Conservation (phyloP, 2,113 vertebrate species). For the Speoplatyrhinus poulsoni region DNA sequence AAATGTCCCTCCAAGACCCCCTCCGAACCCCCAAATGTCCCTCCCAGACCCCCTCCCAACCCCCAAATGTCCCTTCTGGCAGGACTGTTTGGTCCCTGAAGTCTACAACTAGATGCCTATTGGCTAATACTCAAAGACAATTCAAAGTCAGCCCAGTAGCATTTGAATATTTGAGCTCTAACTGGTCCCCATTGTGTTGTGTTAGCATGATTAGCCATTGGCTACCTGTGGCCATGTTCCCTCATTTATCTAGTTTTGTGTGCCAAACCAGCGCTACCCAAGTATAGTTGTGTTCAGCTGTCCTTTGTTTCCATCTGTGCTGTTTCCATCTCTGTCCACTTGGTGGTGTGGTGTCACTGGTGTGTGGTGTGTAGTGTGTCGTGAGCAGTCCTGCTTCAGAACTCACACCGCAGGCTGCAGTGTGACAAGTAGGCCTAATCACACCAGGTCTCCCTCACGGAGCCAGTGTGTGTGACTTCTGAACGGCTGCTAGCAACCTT, state of each 20-base stretch:
- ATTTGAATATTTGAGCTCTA: too few species aligned
- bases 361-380: slow-evolving; percentile 30
- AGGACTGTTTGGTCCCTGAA: slow-evolving; percentile 62
- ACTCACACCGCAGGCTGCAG: slow-evolving; percentile 29
- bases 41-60: slow-evolving; percentile 45
- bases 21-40: neutral
- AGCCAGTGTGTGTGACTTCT: slow-evolving; percentile 36
- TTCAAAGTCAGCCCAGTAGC: neutral
- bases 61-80: slow-evolving; percentile 56
- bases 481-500: slow-evolving; percentile 26
- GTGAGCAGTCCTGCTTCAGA: slow-evolving; percentile 35
- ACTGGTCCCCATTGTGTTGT: too few species aligned
- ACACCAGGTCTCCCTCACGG: neutral
- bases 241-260: neutral
- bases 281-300: neutral
- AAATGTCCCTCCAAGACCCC: neutral
- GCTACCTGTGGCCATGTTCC: neutral
- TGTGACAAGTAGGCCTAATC: neutral
- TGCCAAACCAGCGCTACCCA: too few species aligned
- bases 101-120: slow-evolving; percentile 59
- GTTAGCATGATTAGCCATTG: too few species aligned
- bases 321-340: slow-evolving; percentile 36
- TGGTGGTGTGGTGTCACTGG: slow-evolving; percentile 25
- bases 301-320: slow-evolving; percentile 31
- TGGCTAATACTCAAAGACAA: neutral